phyloP scores from a whole-genome alignment of 2,797 vertebrate genomes.

The Chelmon rostratus region DNA sequence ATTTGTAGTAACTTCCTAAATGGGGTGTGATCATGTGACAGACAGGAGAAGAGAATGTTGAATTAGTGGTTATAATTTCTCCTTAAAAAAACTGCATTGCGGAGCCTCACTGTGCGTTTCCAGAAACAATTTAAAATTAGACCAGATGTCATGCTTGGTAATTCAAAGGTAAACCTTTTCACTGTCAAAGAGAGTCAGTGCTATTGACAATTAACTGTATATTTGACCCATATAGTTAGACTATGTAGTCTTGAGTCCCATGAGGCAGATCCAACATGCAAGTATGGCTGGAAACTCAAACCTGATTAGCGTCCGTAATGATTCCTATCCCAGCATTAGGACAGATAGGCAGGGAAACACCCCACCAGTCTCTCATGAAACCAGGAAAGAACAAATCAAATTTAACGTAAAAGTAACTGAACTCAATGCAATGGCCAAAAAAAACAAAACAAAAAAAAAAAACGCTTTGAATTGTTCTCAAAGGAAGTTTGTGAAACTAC shows the following conservation, averaged over 20 bases:
- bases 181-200: neutral
- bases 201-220: constrained; percentile 1
- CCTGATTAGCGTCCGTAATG: neutral
- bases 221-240: neutral
- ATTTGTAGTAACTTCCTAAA: neutral
- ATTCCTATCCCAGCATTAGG: constrained; percentile 4
- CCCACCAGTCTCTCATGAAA: neutral
- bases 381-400: neutral
- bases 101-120: neutral
- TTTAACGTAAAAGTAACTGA: neutral
- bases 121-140: neutral
- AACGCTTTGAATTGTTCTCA: neutral
- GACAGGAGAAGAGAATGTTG: neutral
- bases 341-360: neutral
- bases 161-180: neutral
- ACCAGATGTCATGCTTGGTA: neutral
- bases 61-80: neutral
- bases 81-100: neutral
- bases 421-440: neutral
- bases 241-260: neutral
- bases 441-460: no score
- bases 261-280: neutral
- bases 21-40: neutral
- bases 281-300: neutral
- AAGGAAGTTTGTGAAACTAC: neutral